Evolutionary conservation across 2,888 invertebrate genomes (phyloP).

Genomic region (Drosophila recens): DNA sequence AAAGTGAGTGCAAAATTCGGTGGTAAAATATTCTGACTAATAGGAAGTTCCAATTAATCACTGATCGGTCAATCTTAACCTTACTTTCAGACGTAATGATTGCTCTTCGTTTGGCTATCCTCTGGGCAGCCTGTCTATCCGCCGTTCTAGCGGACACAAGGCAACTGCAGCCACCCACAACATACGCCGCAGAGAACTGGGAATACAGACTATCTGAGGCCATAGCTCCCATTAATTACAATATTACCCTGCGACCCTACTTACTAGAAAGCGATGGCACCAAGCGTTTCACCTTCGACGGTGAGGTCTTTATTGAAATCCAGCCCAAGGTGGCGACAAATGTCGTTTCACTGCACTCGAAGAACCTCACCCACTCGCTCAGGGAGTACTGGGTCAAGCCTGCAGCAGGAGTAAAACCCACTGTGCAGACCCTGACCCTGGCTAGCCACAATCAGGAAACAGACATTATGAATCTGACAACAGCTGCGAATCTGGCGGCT

Average conservation of each 20-base stretch:
- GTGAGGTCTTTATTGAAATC: conserved; percentile 85
- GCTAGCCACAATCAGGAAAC: conserved; percentile 54
- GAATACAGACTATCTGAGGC: conserved; percentile 78
- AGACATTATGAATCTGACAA: conserved; percentile 79
- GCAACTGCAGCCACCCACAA: conserved; percentile 32
- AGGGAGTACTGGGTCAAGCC: conserved; percentile 66
- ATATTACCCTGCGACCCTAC: conserved; percentile 86
- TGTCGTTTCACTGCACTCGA: conserved; percentile 86
- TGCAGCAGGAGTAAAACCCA: conserved; percentile 5
- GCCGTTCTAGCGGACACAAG: conserved; percentile 51
- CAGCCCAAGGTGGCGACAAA: conserved; percentile 83
- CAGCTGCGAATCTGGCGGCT: conserved; percentile 77
- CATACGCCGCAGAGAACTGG: conserved; percentile 36
- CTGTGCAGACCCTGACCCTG: not conserved
- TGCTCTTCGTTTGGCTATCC: conserved; percentile 46
- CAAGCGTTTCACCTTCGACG: conserved; percentile 83
- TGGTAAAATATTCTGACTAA: conserved; percentile 28
- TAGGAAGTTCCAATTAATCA: not conserved
- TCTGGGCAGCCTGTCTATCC: conserved; percentile 62
- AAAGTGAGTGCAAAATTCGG: conserved; percentile 44
- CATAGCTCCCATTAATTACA: conserved; percentile 87
- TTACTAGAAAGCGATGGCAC: conserved; percentile 82
- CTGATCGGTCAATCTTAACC: conserved; percentile 13
- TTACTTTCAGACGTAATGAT: conserved; percentile 53
- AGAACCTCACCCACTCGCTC: conserved; percentile 82